These are phyloP conservation scores for Syngnathus acus DNA, from an alignment of 2,797 vertebrate genomes.

Conservation along the genomic window DNA sequence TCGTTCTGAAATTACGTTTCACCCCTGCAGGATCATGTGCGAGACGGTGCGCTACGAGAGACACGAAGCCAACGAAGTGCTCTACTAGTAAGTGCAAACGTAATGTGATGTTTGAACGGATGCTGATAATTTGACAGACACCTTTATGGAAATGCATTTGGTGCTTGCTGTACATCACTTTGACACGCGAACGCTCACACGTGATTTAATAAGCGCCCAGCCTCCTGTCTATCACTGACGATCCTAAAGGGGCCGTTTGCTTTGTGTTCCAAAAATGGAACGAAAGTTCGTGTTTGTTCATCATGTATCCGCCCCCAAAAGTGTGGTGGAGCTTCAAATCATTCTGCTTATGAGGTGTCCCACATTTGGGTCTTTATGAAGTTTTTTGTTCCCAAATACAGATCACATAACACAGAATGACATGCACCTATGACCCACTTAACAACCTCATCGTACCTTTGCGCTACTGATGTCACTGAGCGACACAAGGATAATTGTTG, in stretches of 20 bases:
- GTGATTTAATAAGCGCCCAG: constrained; percentile 13
- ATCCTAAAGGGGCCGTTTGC: constrained; percentile 11
- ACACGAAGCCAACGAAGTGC: constrained; percentile 96
- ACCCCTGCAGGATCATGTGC: constrained; percentile 86
- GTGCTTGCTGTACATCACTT: neutral
- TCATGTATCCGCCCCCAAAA: too few relatives aligned
- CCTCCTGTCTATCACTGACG: constrained; percentile 8
- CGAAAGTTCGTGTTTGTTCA: neutral
- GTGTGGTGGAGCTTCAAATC: too few relatives aligned
- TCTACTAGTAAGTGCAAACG: constrained; percentile 90
- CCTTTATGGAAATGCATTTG: neutral
- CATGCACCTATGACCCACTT: constrained; percentile 13
- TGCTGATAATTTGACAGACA: constrained; percentile 3
- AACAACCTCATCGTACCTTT: constrained; percentile 15
- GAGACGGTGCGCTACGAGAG: constrained; percentile 95
- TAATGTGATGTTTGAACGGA: constrained; percentile 4
- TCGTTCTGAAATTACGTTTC: neutral
- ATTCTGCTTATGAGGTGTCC: too few relatives aligned
- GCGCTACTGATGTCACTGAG: constrained; percentile 14
- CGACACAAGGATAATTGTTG: constrained; percentile 27
- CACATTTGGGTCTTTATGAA: too few relatives aligned
- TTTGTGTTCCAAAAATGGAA: neutral
- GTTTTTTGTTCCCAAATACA: neutral
- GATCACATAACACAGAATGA: neutral
- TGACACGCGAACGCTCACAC: constrained; percentile 5